Evolutionary conservation across 2,888 invertebrate genomes (phyloP).

Genomic region (Cheilosia impressa): DNA sequence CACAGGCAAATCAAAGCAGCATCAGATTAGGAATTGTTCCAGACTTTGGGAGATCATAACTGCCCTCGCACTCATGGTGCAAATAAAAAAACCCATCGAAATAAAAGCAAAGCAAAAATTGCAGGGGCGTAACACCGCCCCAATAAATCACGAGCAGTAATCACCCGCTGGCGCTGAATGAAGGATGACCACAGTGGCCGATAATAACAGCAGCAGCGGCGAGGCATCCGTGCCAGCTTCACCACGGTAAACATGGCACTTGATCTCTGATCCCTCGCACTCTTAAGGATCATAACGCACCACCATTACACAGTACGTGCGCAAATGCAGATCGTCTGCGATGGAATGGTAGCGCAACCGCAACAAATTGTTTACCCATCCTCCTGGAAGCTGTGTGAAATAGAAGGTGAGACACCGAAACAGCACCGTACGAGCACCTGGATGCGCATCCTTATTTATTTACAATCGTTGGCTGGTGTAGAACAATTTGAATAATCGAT

Average conservation of each 20-base stretch:
- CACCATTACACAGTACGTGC: constrained; percentile 64
- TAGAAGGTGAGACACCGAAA: constrained; percentile 71
- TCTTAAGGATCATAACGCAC: constrained; percentile 73
- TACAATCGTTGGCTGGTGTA: constrained; percentile 68
- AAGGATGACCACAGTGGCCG: constrained; percentile 74
- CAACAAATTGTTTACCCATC: constrained; percentile 75
- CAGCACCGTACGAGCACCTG: constrained; percentile 51
- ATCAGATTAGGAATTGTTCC: constrained; percentile 36
- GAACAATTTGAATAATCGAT: constrained; percentile 75
- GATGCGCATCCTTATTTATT: constrained; percentile 70
- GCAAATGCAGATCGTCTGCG: constrained; percentile 40
- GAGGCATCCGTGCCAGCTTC: constrained; percentile 11
- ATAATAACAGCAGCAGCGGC: constrained; percentile 61
- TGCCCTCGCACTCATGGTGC: constrained; percentile 8
- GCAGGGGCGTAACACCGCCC: constrained; percentile 70
- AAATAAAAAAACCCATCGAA: background rate
- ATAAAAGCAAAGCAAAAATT: constrained; percentile 2
- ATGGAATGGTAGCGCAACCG: constrained; percentile 73
- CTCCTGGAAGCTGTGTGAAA: constrained; percentile 70
- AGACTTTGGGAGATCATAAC: constrained; percentile 9
- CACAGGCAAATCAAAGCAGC: constrained; percentile 27
- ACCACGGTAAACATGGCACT: constrained; percentile 67
- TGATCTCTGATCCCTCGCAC: constrained; percentile 74
- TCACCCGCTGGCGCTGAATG: constrained; percentile 82
- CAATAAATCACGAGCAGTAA: constrained; percentile 83